Evolutionary conservation across 2,888 invertebrate genomes (phyloP).

Genomic region (Drosophila prolongata): DNA sequence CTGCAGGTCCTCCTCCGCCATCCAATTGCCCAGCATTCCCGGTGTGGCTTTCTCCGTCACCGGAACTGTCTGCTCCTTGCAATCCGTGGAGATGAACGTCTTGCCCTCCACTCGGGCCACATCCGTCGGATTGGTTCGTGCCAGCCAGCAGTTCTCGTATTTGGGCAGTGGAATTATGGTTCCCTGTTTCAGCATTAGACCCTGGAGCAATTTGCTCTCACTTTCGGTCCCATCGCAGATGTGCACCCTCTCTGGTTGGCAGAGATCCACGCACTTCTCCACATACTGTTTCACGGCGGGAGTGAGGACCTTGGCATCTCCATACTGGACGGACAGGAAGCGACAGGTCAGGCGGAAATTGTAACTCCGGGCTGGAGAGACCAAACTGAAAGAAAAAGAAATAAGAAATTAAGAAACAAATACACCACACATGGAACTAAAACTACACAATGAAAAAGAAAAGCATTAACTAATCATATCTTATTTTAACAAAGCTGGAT

Average conservation of each 20-base stretch:
- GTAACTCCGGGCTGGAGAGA: constrained; percentile 36
- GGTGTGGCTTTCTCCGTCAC: constrained; percentile 90
- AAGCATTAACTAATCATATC: too few species aligned
- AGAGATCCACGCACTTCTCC: constrained; percentile 91
- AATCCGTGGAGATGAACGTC: constrained; percentile 96
- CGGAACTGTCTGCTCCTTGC: constrained; percentile 93
- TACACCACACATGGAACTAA: too few species aligned
- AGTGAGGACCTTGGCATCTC: constrained; percentile 84
- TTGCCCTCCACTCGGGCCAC: constrained; percentile 98
- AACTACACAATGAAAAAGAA: too few species aligned
- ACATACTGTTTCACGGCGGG: constrained; percentile 87
- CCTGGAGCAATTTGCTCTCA: constrained; percentile 91
- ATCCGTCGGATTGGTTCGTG: constrained; percentile 97
- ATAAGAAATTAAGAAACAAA: too few species aligned
- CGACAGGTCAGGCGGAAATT: constrained; percentile 72
- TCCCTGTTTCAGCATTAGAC: constrained; percentile 91
- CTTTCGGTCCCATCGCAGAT: constrained; percentile 96
- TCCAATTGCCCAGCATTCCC: constrained; percentile 97
- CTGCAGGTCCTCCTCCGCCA: constrained; percentile 92
- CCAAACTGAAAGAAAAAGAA: constrained; percentile 30
- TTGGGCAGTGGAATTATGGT: constrained; percentile 92
- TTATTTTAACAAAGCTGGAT: too few species aligned
- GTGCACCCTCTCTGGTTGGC: constrained; percentile 94
- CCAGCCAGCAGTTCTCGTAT: constrained; percentile 97
- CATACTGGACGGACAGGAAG: constrained; percentile 79